Evolutionary conservation across 2,888 invertebrate genomes (phyloP).

Genomic region (Drosophila mimetica): DNA sequence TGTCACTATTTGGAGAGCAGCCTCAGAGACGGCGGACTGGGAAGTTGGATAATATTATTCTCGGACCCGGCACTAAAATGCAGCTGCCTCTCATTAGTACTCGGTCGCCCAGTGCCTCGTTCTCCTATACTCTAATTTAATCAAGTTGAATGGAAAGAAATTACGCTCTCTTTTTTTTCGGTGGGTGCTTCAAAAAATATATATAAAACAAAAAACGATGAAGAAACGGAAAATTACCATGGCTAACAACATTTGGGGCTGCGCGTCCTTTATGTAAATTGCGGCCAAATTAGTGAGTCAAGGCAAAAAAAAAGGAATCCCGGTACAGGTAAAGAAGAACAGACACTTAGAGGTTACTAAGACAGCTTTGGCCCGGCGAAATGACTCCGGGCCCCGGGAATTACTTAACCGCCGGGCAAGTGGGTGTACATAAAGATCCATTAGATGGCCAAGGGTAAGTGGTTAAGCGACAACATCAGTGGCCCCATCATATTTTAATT

Average conservation of each 20-base stretch:
- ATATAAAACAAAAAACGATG: constrained; percentile 25
- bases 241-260: constrained; percentile 68
- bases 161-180: constrained; percentile 27
- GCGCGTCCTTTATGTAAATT: constrained; percentile 76
- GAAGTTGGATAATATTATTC: constrained; percentile 38
- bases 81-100: constrained; percentile 54
- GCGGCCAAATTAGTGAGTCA: constrained; percentile 72
- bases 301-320: constrained; percentile 19
- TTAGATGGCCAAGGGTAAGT: constrained; percentile 72
- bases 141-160: constrained; percentile 57
- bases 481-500: constrained; percentile 73
- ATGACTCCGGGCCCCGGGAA: constrained; percentile 13
- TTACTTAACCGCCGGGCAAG: constrained; percentile 54
- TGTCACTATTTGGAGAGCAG: constrained; percentile 47
- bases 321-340: constrained; percentile 29
- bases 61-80: constrained; percentile 62
- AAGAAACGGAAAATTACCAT: constrained; percentile 57
- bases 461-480: constrained; percentile 47
- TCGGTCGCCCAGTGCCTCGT: constrained; percentile 1
- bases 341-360: constrained; percentile 29
- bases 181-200: constrained; percentile 23
- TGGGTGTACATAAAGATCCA: constrained; percentile 69
- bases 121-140: constrained; percentile 57
- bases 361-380: constrained; percentile 13
- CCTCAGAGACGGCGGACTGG: not conserved